Evolutionary conservation across 2,888 invertebrate species (phyloP), one percentile per base, ranked within the genome.

Genomic region (Branchellion lobata): DNA sequence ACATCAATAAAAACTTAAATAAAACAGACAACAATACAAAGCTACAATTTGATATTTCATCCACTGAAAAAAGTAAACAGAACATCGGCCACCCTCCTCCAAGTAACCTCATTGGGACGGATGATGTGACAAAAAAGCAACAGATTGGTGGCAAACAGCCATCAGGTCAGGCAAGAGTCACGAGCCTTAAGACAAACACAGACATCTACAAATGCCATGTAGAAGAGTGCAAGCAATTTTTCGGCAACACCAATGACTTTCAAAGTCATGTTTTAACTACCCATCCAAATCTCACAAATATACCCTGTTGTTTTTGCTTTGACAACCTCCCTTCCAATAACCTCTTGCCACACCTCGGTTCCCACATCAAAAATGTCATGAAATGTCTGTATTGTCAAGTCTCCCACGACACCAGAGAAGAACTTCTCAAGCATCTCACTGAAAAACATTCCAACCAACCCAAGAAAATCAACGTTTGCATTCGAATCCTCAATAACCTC

Each of bases 381-480:
- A 79, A 79, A 36, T 81, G 81, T 34, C 75, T 81, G 0, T 81
- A 80, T 47, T 81, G 81, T 51, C 69, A 53, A 24, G 65, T 68
- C 34, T 61, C 76, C 1, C 76, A 71, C 36, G 71, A 80, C 68
- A 69, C 78, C 2, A 75, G 77, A 11, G 79, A 79, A 31, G 79
- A 81, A 27, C 72, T 81, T 3, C 75, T 73, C 11, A 40, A 57
- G 36, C 81, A 81, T 53, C 47, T 81, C 8, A 65, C 53, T 2
- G 78, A 53, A 11, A 29, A 65, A 33, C 81, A 81, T 40, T 65
- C 78, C 5, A 77, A 76, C n/a, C 57, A 78, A n/a, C 81, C 81
- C 14, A 81, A 81, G 75, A 81, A 81, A 40, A 73, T 81, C 57
- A 81, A 79, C 24, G 75, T 81, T 40, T 77, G 79, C 47, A 65